A percentile compares a stretch with the other conserved stretches of the same genome.
These are phyloP conservation scores for Ochropacha duplaris DNA, from an alignment of 2,888 invertebrate genomes.

Conservation along the genomic window DNA sequence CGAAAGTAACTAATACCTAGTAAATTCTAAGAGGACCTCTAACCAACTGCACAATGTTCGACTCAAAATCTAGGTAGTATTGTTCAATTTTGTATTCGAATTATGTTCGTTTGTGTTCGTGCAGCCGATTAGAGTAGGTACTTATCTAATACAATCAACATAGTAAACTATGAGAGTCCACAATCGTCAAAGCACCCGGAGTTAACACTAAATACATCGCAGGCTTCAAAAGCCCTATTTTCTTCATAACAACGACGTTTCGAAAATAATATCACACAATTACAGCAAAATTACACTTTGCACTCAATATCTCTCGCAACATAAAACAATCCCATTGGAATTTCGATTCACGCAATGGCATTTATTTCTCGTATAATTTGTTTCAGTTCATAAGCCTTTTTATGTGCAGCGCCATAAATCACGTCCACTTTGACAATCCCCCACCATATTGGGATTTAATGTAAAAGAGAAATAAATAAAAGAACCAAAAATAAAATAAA, in stretches of 20 bases:
- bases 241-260: conserved; percentile 64
- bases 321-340: conserved; percentile 42
- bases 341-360: conserved; percentile 61
- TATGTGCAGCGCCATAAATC: conserved; percentile 76
- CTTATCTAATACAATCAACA: conserved; percentile 75
- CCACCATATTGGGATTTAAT: conserved; percentile 59
- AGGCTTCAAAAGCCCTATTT: conserved; percentile 77
- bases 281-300: conserved; percentile 74
- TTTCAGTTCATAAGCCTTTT: conserved; percentile 59
- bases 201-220: conserved; percentile 79
- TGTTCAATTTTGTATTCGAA: conserved; percentile 9
- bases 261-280: conserved; percentile 81
- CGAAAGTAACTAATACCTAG: conserved; percentile 72
- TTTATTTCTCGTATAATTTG: conserved; percentile 52
- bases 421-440: conserved; percentile 79
- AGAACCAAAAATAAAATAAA: conserved; percentile 50
- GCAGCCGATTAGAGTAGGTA: conserved; percentile 49
- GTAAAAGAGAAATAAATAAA: conserved; percentile 50
- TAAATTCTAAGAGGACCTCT: conserved; percentile 70
- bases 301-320: conserved; percentile 65
- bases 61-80: conserved; percentile 1
- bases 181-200: conserved; percentile 83
- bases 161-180: conserved; percentile 78
- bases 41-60: conserved; percentile 52
- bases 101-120: conserved; percentile 15